Conservation (phyloP, 2,888 invertebrate genomes). For the Sphaeridia pumilis region DNA sequence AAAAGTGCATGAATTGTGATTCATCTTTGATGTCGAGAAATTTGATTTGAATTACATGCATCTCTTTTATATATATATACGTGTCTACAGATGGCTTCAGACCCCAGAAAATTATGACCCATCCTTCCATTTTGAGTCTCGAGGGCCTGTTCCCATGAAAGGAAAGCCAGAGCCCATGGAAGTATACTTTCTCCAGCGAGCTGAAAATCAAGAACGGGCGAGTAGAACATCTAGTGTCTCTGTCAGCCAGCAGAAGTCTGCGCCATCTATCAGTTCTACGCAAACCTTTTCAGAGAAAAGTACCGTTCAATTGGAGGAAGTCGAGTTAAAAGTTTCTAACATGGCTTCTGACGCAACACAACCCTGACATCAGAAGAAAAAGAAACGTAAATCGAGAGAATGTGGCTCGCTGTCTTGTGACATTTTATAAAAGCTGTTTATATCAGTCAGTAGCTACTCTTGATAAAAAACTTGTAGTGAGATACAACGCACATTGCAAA, state of each 20-base stretch:
- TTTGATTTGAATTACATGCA: neutral
- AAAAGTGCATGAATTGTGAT: too few relatives aligned
- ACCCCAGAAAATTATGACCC: constrained; percentile 62
- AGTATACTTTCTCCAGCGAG: constrained; percentile 57
- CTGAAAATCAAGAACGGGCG: neutral
- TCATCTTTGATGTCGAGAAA: neutral
- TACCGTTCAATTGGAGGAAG: constrained; percentile 14
- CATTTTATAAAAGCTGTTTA: constrained; percentile 19
- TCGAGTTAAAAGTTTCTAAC: constrained; percentile 18
- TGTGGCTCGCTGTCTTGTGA: constrained; percentile 35
- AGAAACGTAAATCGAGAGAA: constrained; percentile 34
- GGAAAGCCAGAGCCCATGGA: constrained; percentile 89
- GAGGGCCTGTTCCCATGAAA: constrained; percentile 84
- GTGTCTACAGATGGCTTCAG: constrained; percentile 25
- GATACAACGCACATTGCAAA: too few relatives aligned
- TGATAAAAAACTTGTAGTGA: too few relatives aligned
- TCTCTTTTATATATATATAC: neutral
- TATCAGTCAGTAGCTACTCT: neutral
- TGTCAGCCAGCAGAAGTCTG: neutral
- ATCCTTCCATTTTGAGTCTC: constrained; percentile 68
- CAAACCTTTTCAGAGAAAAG: constrained; percentile 1
- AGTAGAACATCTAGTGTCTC: neutral
- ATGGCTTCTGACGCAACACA: constrained; percentile 18
- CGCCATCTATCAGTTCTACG: neutral
- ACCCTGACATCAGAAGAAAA: constrained; percentile 35